phyloP scores from a whole-genome alignment of 2,888 invertebrate genomes.

The Serripes groenlandicus region DNA sequence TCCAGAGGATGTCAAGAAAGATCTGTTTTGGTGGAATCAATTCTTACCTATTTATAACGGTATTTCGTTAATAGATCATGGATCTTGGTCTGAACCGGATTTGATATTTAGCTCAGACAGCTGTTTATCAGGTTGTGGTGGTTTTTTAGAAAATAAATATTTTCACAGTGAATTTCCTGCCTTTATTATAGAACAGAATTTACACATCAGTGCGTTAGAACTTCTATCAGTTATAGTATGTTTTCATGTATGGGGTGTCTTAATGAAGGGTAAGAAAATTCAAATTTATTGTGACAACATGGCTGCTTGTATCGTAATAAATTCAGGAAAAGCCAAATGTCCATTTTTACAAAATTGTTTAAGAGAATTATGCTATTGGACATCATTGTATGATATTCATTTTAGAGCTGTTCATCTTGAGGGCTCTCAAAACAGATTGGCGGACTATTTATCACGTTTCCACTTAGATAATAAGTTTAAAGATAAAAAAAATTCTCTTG shows the following conservation, averaged over 20 bases:
- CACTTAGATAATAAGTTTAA: conserved; percentile 1
- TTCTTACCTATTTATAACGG: conserved; percentile 44
- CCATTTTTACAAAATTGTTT: conserved; percentile 7
- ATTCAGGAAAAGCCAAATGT: conserved; percentile 4
- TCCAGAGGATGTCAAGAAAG: conserved; percentile 25
- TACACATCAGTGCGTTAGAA: conserved; percentile 40
- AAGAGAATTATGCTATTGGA: conserved; percentile 15
- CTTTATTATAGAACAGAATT: conserved; percentile 3
- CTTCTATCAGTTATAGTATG: conserved; percentile 36
- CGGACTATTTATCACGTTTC: not conserved
- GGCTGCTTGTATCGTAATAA: conserved; percentile 19
- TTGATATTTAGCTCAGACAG: conserved; percentile 7
- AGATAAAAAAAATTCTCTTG: not conserved
- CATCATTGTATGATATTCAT: not conserved
- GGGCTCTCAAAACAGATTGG: not conserved
- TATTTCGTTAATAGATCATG: conserved; percentile 38
- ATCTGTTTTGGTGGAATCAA: conserved; percentile 40
- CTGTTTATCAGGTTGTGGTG: conserved; percentile 41
- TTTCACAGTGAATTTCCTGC: conserved; percentile 33
- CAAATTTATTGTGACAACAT: conserved; percentile 9
- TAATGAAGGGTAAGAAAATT: not conserved
- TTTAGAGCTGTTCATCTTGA: not conserved
- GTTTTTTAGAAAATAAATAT: not conserved
- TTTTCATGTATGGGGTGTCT: conserved; percentile 26
- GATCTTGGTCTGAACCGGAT: conserved; percentile 30